Percentiles rank a stretch among this genome's conserved stretches.
Conservation (phyloP, 30 jellyfish, hydroid and myxozoan genomes). For the Aurelia coerulea region DNA sequence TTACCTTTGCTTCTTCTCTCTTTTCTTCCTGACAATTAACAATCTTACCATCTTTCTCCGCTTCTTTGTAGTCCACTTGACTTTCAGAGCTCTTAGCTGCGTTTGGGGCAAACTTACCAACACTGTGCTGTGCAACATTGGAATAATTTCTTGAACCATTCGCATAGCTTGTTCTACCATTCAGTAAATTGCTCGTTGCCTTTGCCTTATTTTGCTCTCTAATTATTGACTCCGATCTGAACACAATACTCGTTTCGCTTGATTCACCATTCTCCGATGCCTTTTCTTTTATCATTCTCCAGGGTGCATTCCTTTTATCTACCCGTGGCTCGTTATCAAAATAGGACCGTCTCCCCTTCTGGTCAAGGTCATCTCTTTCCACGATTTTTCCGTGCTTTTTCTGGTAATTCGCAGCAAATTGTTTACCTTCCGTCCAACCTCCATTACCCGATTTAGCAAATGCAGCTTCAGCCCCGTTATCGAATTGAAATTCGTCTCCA, state of each 20-base stretch:
- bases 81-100: no score
- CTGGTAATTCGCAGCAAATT: constrained; percentile 44
- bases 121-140: no score
- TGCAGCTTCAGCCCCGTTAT: neutral
- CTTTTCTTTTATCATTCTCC: constrained; percentile 23
- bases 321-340: constrained; percentile 1
- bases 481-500: neutral
- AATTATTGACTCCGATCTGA: constrained; percentile 14
- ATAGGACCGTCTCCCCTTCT: neutral
- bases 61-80: no score
- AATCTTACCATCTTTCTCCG: no score
- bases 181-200: neutral
- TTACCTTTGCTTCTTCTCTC: no score
- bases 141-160: no score
- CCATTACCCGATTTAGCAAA: neutral
- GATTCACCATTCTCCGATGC: neutral
- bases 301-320: constrained; percentile 22
- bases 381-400: constrained; percentile 60
- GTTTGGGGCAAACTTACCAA: no score
- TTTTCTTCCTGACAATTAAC: no score
- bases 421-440: constrained; percentile 73
- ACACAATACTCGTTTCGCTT: neutral
- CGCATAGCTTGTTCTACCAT: neutral
- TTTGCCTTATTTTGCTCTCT: neutral
- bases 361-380: constrained; percentile 44